A percentile compares a stretch with the other conserved stretches of the same genome.
phyloP scores from a whole-genome alignment of 2,888 invertebrate genomes.

The Ichneumon xanthorius region DNA sequence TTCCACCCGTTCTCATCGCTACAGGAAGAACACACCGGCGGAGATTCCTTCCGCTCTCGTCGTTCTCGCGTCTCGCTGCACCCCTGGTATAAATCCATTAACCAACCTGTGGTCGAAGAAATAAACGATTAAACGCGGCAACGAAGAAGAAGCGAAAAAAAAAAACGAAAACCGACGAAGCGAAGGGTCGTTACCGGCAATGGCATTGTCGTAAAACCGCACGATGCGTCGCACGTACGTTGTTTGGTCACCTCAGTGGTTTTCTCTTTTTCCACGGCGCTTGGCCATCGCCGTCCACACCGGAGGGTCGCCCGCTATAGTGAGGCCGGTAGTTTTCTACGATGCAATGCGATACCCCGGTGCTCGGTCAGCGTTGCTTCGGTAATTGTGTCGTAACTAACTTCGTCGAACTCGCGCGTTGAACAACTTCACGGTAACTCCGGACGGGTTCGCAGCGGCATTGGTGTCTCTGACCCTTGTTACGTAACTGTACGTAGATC shows the following conservation, averaged over 20 bases:
- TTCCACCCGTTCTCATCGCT: conserved; percentile 56
- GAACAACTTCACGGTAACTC: conserved; percentile 62
- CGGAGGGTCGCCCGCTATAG: background rate
- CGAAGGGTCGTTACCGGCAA: conserved; percentile 11
- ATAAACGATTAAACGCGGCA: conserved; percentile 25
- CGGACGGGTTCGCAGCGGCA: conserved; percentile 18
- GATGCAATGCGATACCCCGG: conserved; percentile 16
- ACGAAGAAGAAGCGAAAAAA: conserved; percentile 4
- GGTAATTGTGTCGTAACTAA: conserved; percentile 67
- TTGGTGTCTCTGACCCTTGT: conserved; percentile 45
- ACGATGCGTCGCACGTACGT: conserved; percentile 54
- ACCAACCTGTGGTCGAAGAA: conserved; percentile 36
- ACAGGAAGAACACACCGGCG: conserved; percentile 46
- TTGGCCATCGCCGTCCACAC: background rate
- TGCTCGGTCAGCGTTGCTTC: conserved; percentile 30
- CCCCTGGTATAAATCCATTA: conserved; percentile 56
- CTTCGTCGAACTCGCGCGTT: conserved; percentile 58
- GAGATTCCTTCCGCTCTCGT: conserved; percentile 46
- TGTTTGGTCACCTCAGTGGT: conserved; percentile 4
- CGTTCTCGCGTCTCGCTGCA: conserved; percentile 16
- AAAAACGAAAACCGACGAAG: background rate
- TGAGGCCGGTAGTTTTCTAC: conserved; percentile 19
- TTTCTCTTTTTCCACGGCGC: conserved; percentile 3
- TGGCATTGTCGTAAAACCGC: conserved; percentile 15
- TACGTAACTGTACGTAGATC: conserved; percentile 53